Evolutionary conservation across 2,888 invertebrate genomes (phyloP), one percentile per base, ranked within the genome.

Genomic region (Eupelmus urozonus): DNA sequence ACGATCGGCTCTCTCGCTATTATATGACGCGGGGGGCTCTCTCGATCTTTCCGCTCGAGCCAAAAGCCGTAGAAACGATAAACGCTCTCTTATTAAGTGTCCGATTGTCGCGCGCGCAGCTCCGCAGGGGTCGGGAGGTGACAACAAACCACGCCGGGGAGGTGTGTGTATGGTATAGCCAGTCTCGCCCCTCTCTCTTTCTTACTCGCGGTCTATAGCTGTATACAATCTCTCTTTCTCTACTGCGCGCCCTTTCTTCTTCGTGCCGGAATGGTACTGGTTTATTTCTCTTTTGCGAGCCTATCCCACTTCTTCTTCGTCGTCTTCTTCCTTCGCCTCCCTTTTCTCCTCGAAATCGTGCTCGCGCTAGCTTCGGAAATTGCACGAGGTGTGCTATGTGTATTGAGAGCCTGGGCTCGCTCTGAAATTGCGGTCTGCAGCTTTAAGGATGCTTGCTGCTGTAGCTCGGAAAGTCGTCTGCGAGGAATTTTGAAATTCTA

Each of bases 81-180:
- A 85, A 83, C 81, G 84, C 51, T 66, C 66, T 66, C 74, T 78
- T 76, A 76, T 80, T 85, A 83, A 84, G 82, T 78, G 82, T 82
- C 82, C 76, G 80, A 84, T 84, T 82, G 83, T 82, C 81, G 78
- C 63, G 72, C 45, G 81, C 2, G 49, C 2, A 13, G n/a, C n/a
- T n/a, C 78, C 81, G 67, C 65, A 53, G 78, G 76, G 65, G 62
- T 72, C 51, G 57, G n/a, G n/a, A 40, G 40, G 57, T 60, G 53
- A 53, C 71, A 71, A 71, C 62, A 71, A 60, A 60, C 71, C 59
- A 40, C 49, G 3, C 23, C 49, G 16, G 49, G 49, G 49, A 49
- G 34, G n/a, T n/a, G n/a, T n/a, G n/a, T n/a, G n/a, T n/a, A n/a
- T n/a, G n/a, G n/a, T n/a, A n/a, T n/a, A n/a, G n/a, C n/a, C n/a